A percentile compares a stretch with the other conserved stretches of the same genome.
Conservation (phyloP, 2,797 vertebrate species). For the Gallirallus australis region DNA sequence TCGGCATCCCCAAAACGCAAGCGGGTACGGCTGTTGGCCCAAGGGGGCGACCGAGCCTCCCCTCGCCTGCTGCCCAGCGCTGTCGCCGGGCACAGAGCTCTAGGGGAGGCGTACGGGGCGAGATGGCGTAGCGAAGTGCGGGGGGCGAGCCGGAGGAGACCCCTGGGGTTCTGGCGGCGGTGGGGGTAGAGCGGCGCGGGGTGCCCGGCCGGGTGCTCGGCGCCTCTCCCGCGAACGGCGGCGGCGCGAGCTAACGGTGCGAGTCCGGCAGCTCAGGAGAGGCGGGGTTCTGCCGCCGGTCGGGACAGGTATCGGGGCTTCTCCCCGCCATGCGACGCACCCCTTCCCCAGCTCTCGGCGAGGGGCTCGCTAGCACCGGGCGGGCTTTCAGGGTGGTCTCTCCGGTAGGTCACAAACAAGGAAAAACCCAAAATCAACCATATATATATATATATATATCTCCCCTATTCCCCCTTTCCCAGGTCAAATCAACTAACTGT, state of each 20-base stretch:
- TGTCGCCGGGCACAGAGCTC: accelerated
- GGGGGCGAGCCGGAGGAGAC: background rate
- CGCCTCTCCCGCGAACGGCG: background rate
- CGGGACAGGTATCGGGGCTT: background rate
- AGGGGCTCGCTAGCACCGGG: background rate
- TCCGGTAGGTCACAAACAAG: background rate
- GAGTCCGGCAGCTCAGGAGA: background rate
- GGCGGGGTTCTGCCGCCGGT: background rate
- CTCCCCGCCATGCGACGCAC: background rate
- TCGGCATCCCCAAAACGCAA: accelerated
- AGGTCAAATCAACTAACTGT: background rate
- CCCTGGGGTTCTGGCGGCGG: too few relatives aligned
- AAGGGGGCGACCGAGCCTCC: accelerated
- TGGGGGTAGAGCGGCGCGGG: background rate
- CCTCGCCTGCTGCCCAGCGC: background rate
- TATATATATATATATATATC: background rate
- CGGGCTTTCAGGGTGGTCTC: background rate
- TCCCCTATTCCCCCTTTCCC: accelerated
- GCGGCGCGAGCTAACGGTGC: background rate
- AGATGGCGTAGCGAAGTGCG: too few relatives aligned
- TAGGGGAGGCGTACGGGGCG: accelerated
- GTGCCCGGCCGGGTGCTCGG: background rate
- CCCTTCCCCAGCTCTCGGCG: background rate
- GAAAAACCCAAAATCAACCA: accelerated
- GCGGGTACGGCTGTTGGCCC: background rate